Conservation (phyloP, 1,140 invertebrate genomes). For the Scaptomyza montana region DNA sequence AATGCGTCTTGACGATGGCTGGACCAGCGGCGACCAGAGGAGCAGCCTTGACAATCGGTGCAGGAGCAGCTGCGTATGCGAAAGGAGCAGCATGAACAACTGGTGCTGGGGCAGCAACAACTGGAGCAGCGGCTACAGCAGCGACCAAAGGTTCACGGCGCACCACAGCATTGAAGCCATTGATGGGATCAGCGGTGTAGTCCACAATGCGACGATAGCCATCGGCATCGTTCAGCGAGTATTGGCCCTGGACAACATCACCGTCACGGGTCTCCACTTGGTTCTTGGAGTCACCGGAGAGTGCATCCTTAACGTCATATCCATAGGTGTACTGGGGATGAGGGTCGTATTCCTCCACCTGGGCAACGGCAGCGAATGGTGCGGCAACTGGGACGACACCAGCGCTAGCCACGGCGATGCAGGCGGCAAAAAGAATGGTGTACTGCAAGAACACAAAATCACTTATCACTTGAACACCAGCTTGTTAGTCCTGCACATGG, state of each 20-base stretch:
- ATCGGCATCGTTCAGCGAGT: constrained; percentile 83
- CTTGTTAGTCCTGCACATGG: neutral
- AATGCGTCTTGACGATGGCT: constrained; percentile 74
- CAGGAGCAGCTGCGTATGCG: constrained; percentile 53
- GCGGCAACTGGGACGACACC: constrained; percentile 79
- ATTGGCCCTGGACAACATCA: constrained; percentile 83
- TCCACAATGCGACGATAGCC: constrained; percentile 83
- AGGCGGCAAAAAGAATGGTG: constrained; percentile 76
- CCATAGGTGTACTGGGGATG: constrained; percentile 88
- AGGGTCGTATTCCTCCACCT: constrained; percentile 85
- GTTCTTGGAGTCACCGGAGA: constrained; percentile 84
- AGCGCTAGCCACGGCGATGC: constrained; percentile 76
- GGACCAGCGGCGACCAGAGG: constrained; percentile 51
- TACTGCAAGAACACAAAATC: constrained; percentile 60
- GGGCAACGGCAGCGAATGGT: constrained; percentile 80
- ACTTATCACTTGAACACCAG: constrained; percentile 12
- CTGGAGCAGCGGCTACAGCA: constrained; percentile 66
- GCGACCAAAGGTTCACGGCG: constrained; percentile 79
- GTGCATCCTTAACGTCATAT: constrained; percentile 88
- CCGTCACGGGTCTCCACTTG: constrained; percentile 83
- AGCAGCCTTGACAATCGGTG: constrained; percentile 32
- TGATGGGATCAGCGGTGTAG: constrained; percentile 83
- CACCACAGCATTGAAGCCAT: constrained; percentile 84
- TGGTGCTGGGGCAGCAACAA: constrained; percentile 40
- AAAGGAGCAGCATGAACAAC: constrained; percentile 46